A percentile compares a stretch with the other conserved stretches of the same genome.
phyloP scores from a whole-genome alignment of 2,113 vertebrate species.

The Mesocricetus auratus region DNA sequence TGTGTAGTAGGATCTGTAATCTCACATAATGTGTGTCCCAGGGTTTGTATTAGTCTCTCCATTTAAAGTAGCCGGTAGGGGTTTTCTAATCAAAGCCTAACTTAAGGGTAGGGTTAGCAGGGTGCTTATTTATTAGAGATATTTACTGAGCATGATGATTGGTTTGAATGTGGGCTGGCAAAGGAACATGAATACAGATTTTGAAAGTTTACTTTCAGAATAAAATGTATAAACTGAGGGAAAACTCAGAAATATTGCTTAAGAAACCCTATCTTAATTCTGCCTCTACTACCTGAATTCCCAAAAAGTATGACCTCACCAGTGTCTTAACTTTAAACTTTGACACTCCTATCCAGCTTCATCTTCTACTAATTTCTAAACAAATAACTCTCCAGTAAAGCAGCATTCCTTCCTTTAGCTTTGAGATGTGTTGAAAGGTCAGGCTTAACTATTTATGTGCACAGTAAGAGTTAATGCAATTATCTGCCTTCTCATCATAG shows the following conservation, averaged over 20 bases:
- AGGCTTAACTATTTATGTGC: conserved; percentile 45
- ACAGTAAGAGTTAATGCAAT: conserved; percentile 11
- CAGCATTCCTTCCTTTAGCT: neutral
- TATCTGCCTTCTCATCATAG: conserved; percentile 83
- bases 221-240: neutral
- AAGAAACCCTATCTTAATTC: neutral
- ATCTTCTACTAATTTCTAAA: conserved; percentile 57
- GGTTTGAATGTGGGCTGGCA: neutral
- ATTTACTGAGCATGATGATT: neutral
- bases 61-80: neutral
- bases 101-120: neutral
- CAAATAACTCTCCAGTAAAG: conserved; percentile 34
- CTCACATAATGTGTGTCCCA: neutral
- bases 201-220: conserved; percentile 60
- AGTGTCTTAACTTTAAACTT: conserved; percentile 1
- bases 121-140: neutral
- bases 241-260: neutral
- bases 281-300: neutral
- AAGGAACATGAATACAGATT: neutral
- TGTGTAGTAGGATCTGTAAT: neutral
- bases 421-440: neutral
- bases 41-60: conserved; percentile 37
- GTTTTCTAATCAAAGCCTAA: conserved; percentile 62
- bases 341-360: conserved; percentile 2
- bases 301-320: neutral